Base-by-base conservation (phyloP, 2,113 vertebrate genomes). In the Sorex araneus region DNA sequence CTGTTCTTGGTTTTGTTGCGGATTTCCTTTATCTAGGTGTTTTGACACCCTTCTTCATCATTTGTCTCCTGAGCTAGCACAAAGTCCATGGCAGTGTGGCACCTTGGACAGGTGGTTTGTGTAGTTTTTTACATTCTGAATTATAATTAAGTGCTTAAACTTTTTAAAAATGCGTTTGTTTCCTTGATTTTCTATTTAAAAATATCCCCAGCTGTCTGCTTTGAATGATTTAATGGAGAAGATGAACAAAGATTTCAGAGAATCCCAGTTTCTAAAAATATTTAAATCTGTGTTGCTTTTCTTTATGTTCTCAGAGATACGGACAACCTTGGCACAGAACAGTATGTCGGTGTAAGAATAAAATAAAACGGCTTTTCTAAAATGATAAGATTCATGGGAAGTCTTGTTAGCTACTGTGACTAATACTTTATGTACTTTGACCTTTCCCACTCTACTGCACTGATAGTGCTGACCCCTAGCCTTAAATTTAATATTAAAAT, bases 21-120 rank as follows among this genome's bases (percentile, higher is more conserved):
- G 30, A 82, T 95, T 94, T 95, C 40, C 32, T 92, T 92, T 81
- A 91, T 79, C 9, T 3, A 54, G 76, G 75, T 89, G 54, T 89
- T 94, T 82, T 78, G 36, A 60, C 30, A 66, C 18, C 11, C 5
- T 87, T 1, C 10, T 67, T 30, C 32, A 83, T 71, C 87, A 69
- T 92, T 90, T 92, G 23, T 66, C 12, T 76, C 78, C 70, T 63
- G 86, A 91, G 36, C 63, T 60, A 40, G 19, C 32, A 80, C 32
- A 40, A 83, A 64, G 19, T 81, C 66, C 76, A 6, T 82, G 78
- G 19, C 69, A 63, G 6, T 63, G 57, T 40, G 40, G 70, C 40
- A 81, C 50, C 81, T 32, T 87, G 43, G 74, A 36, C 36, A 71
- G 66, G 36, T 69, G 69, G 43, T 40, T 19, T 87, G 47, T 45